Evolutionary conservation across 37 sponge, comb jelly and placozoan genomes (phyloP).

Genomic region (Ephydatia muelleri): DNA sequence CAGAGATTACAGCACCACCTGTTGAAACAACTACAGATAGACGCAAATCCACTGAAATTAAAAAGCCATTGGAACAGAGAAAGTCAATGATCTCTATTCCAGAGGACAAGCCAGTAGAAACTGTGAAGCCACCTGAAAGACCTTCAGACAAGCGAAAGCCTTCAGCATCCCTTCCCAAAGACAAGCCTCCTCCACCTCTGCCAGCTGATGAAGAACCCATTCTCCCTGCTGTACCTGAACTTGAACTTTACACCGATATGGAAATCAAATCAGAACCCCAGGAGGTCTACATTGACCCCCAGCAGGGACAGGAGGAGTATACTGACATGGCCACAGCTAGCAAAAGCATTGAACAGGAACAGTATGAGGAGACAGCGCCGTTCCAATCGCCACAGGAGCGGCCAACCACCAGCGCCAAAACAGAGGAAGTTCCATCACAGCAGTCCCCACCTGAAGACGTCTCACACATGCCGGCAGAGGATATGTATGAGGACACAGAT

Average conservation of each 20-base stretch:
- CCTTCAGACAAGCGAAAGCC: neutral
- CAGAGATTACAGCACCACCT: no score
- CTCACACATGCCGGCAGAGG: neutral
- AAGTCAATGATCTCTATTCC: neutral
- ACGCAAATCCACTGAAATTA: neutral
- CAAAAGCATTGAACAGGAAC: neutral
- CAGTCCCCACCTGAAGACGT: neutral
- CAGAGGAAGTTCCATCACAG: neutral
- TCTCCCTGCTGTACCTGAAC: neutral
- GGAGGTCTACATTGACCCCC: conserved; percentile 31
- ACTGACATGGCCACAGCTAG: conserved; percentile 5
- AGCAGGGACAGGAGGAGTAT: conserved; percentile 17
- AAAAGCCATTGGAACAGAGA: neutral
- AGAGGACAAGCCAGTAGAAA: conserved; percentile 7
- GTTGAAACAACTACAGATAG: neutral
- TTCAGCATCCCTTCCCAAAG: neutral
- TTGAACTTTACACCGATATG: conserved; percentile 43
- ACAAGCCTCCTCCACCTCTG: neutral
- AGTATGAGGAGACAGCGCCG: conserved; percentile 39
- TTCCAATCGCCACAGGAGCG: neutral
- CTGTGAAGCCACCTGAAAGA: neutral
- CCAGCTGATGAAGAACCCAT: neutral
- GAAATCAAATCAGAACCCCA: neutral
- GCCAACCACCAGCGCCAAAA: neutral
- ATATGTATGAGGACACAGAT: conserved; percentile 18